Base-by-base conservation (phyloP, 2,888 invertebrate genomes). In the Acanthacorydalis orientalis region DNA sequence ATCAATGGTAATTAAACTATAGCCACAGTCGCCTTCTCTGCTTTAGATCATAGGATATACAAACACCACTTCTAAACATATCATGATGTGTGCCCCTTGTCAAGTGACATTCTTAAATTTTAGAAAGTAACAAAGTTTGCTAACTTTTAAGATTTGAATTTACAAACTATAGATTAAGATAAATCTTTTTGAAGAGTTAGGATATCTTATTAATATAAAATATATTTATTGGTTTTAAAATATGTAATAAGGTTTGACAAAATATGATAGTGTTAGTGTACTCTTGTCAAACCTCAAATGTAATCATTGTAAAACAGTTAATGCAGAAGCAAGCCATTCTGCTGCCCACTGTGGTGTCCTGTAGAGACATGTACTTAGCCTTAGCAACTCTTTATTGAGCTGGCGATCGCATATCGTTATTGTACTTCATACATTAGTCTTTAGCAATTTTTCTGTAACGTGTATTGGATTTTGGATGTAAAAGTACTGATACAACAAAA, bases 11-110 rank as follows among this genome's bases (percentile, higher is more conserved):
- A 59, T 59, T 54, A 61, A 57, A 64, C 63, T 65, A 53, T 57
- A 68, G 65, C 68, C 67, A 68, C 65, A 67, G 65, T 64, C 68
- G 68, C 69, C 68, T 69, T 68, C 67, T 68, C 66, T 69, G 65
- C 67, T 68, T 68, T 68, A 69, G 68, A 61, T 63, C 64, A 64
- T 65, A 65, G 64, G 64, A 62, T 63, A 61, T 54, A 54, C 51
- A 77, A 77, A 75, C 74, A 71, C 77, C 76, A 76, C 73, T 74
- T 78, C 78, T 76, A 79, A 78, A 80, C 80, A 80, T 80, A 80
- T 80, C 80, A 80, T 70, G 77, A 75, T 75, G 76, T 78, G 79
- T 79, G 79, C 80, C 80, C 79, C 78, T 76, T 77, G 75, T 75
- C 76, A 69, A 69, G 68, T 68, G 68, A 68, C 67, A 67, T 67